Evolutionary conservation across 2,113 vertebrate species (phyloP), one percentile per base, ranked within the genome.

Genomic region (Isichthys henryi): DNA sequence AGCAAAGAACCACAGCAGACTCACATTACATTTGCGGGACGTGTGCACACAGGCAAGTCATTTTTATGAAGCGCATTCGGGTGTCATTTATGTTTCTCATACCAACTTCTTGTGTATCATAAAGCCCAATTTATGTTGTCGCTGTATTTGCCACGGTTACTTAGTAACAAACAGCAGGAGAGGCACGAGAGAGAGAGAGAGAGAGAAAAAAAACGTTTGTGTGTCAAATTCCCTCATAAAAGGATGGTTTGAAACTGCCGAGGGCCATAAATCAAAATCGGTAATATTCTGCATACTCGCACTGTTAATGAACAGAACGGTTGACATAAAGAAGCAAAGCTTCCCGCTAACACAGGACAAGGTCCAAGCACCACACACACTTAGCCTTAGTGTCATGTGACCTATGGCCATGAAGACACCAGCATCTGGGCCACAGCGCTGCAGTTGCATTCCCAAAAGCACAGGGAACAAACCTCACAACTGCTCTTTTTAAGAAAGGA

Each of bases 61-160:
- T 48, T 84, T 84, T 84, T 83, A 83, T 83, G 43, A 83, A 83
- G 80, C 23, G 21, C 3, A 46, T 48, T 84, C 9, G 3, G 45
- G 45, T 48, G 21, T 48, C 82, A 84, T 46, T 84, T 45, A 84
- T 46, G 82, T 5, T 39, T 84, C 39, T 84, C 82, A 84, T 84
- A 84, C 82, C 82, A 84, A 23, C 21, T 45, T 84, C 39, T 84
- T 84, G 82, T n/a, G 82, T 19, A 84, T 84, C 82, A 48, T 84
- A 48, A 84, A 52, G 50, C 31, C 56, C 50, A 39, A 19, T 52
- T 31, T 87, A 53, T 87, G 85, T 87, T 87, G 50, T 53, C 85
- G 5, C 85, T 87, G 27, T 87, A 53, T 87, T 87, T 53, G 27
- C 85, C 23, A 39, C 4, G 23, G 85, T 87, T 87, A 50, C 85